Evolutionary conservation across 1,140 invertebrate genomes (phyloP), one percentile per base, ranked within the genome.

Genomic region (Odontomachus brunneus): DNA sequence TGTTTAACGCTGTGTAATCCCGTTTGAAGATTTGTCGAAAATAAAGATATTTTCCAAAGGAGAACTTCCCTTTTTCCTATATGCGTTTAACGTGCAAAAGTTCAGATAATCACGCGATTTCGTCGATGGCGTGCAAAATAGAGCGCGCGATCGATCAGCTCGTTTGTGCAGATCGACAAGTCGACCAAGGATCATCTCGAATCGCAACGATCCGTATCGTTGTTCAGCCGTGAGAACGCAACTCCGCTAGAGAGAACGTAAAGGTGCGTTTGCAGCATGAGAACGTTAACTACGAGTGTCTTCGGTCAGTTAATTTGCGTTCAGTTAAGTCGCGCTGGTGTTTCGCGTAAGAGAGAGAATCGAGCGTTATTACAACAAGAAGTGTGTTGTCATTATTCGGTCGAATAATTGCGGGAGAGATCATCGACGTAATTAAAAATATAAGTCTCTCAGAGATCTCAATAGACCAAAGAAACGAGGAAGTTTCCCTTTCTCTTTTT

Each of bases 161-260:
- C 57, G 57, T 81, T 74, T 53, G 29, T 62, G 57, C 53, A 26
- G 53, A 82, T 67, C 19, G 75, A 71, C 67, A 69, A 62, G 29
- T 78, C 26, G 75, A 51, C 53, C 33, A 69, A 63, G 49, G 57
- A 62, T 63, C 38, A 63, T 80, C 65, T 51, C 48, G 5, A 15
- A 80, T 84, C 22, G 24, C 33, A 48, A 60, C 33, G 55, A 71
- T 69, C 53, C 48, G 15, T 33, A 38, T 17, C 15, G 55, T 51
- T 29, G 11, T 38, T 59, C 4, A n/a, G 38, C 24, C 49, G 26
- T 71, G 65, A n/a, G 49, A 84, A 84, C 1, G 14, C 60, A 26
- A n/a, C n/a, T 24, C 3, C 44, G 48, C 26, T 15, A 29, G 49
- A 0, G 9, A 65, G 53, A 66, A 51, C 26, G 17, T 51, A 67